Evolutionary conservation across 2,113 vertebrate genomes (phyloP).

Genomic region (Nycticorax nycticorax): DNA sequence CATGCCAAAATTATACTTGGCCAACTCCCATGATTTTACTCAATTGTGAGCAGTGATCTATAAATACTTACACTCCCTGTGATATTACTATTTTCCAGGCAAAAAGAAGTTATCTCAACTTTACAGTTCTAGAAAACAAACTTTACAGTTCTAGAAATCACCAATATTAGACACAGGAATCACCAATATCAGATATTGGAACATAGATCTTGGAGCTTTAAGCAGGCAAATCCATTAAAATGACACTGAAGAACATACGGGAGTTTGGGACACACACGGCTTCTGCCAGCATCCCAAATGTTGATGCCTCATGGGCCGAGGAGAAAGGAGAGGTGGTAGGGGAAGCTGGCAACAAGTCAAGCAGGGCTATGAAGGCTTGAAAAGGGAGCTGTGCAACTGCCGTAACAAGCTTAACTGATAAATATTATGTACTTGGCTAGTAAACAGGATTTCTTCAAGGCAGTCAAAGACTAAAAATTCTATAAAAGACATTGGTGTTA

Average conservation of each 20-base stretch:
- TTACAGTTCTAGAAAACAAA: background rate
- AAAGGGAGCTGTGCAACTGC: background rate
- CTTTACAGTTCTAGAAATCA: background rate
- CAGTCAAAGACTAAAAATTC: background rate
- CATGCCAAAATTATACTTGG: background rate
- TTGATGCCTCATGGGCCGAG: fast-evolving
- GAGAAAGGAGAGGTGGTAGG: background rate
- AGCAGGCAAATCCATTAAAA: background rate
- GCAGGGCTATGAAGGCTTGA: background rate
- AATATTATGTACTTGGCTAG: background rate
- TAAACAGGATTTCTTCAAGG: background rate
- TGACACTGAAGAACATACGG: background rate
- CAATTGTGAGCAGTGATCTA: background rate
- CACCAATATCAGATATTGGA: background rate
- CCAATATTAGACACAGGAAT: background rate
- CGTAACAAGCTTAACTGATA: background rate
- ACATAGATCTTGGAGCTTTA: background rate
- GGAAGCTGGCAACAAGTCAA: background rate
- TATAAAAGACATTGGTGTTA: background rate
- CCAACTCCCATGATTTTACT: background rate
- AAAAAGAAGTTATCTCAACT: background rate
- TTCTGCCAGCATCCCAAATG: background rate
- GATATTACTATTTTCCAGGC: background rate
- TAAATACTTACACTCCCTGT: background rate
- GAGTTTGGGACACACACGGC: background rate